A percentile compares a stretch with the other conserved stretches of the same genome.
Evolutionary conservation across 2,888 invertebrate species (phyloP).

Genomic region (Drosophila multiciliata): DNA sequence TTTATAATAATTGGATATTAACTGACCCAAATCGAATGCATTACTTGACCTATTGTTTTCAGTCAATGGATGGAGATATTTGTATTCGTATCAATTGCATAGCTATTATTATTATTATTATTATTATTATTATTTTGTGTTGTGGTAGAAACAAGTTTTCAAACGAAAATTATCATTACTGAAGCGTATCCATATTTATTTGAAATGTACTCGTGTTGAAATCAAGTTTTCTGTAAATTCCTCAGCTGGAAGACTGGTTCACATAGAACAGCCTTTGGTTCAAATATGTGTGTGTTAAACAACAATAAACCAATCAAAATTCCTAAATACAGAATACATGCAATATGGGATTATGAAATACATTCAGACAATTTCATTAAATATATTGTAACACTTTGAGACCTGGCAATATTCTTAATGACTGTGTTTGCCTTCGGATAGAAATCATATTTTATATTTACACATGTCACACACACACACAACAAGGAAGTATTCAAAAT

Average conservation of each 20-base stretch:
- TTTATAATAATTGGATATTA: conserved; percentile 14
- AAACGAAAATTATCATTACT: conserved; percentile 17
- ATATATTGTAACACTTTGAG: conserved; percentile 26
- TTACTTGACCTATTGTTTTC: conserved; percentile 38
- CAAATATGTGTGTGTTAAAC: neutral
- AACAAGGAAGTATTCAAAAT: conserved; percentile 48
- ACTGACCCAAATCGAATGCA: conserved; percentile 15
- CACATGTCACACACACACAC: conserved; percentile 34
- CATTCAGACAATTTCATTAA: conserved; percentile 36
- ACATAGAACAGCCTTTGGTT: conserved; percentile 19
- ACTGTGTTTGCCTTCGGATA: conserved; percentile 57
- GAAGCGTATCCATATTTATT: conserved; percentile 24
- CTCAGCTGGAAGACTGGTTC: conserved; percentile 51
- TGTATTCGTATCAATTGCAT: conserved; percentile 29
- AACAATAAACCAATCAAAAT: neutral
- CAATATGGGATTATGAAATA: conserved; percentile 5
- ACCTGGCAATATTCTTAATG: conserved; percentile 31
- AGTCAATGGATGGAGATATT: neutral
- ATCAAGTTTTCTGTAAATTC: conserved; percentile 32
- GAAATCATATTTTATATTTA: conserved; percentile 58
- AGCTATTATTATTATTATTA: neutral
- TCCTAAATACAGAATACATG: neutral
- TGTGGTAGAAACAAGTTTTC: conserved; percentile 36
- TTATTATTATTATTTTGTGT: neutral
- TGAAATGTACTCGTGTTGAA: conserved; percentile 7